Evolutionary conservation across 2,797 vertebrate species (phyloP).

Genomic region (Pangasius sanitwongsei): DNA sequence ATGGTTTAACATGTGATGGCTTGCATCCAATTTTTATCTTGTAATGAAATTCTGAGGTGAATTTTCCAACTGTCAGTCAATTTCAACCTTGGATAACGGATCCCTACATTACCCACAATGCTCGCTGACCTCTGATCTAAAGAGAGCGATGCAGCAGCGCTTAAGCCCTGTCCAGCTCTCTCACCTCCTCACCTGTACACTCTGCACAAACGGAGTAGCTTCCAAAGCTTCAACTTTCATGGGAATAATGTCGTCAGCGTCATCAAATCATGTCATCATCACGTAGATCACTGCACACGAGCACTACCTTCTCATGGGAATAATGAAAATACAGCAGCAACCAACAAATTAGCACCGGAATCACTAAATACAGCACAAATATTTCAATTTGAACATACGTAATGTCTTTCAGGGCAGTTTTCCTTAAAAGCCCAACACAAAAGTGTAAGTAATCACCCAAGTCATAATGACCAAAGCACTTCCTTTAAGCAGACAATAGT

Average conservation of each 20-base stretch:
- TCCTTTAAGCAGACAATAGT: not conserved
- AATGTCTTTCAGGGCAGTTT: not conserved
- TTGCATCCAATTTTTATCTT: not conserved
- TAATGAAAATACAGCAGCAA: not conserved
- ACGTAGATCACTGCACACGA: not conserved
- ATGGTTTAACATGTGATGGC: not conserved
- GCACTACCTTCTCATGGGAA: not conserved
- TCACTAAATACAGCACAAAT: not conserved
- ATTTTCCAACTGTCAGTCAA: not conserved
- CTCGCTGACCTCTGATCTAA: too few species aligned
- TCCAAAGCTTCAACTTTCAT: not conserved
- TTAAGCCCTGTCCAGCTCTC: not conserved
- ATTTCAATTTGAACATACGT: not conserved
- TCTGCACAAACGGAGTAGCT: not conserved
- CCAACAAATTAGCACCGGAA: not conserved
- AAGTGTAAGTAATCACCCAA: not conserved
- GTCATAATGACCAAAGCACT: constrained; percentile 17
- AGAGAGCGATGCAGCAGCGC: not conserved
- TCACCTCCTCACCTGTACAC: not conserved
- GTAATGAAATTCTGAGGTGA: not conserved
- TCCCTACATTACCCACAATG: not conserved
- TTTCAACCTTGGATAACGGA: not conserved
- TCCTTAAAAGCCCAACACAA: not conserved
- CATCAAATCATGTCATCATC: not conserved
- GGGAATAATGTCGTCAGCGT: not conserved